These are phyloP conservation scores for Tachina fera DNA, from an alignment of 2,888 invertebrate species.

Conservation along the genomic window DNA sequence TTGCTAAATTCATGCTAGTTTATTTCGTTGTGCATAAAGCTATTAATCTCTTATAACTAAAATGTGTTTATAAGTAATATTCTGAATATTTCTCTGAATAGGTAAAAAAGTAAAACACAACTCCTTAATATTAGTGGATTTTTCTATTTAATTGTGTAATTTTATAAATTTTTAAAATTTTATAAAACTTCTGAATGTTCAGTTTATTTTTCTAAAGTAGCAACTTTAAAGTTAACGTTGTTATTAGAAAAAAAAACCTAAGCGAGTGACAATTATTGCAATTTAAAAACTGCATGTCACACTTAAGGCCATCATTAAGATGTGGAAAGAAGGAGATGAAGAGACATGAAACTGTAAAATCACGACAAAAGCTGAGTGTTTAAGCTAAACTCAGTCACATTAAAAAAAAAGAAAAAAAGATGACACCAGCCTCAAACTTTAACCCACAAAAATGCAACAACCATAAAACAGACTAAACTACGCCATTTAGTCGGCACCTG, in stretches of 20 bases:
- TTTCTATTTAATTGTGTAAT: too few relatives aligned
- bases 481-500: constrained; percentile 67
- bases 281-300: constrained; percentile 61
- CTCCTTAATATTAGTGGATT: too few relatives aligned
- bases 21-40: too few relatives aligned
- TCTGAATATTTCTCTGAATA: too few relatives aligned
- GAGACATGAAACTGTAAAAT: constrained; percentile 47
- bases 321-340: constrained; percentile 19
- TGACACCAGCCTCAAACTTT: constrained; percentile 70
- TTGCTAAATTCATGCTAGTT: too few relatives aligned
- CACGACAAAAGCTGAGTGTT: constrained; percentile 65
- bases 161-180: too few relatives aligned
- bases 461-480: constrained; percentile 8
- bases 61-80: too few relatives aligned
- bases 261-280: constrained; percentile 65
- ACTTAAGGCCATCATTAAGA: constrained; percentile 65
- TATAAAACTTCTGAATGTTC: neutral
- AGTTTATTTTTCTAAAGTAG: neutral
- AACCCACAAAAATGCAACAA: constrained; percentile 58
- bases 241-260: constrained; percentile 1
- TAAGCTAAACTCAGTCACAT: constrained; percentile 52
- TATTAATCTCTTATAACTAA: too few relatives aligned
- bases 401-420: constrained; percentile 51
- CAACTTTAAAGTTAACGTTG: constrained; percentile 4
- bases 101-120: too few relatives aligned